These are phyloP conservation scores for Sapayoa aenigma DNA, from an alignment of 2,113 vertebrate genomes.

Conservation along the genomic window DNA sequence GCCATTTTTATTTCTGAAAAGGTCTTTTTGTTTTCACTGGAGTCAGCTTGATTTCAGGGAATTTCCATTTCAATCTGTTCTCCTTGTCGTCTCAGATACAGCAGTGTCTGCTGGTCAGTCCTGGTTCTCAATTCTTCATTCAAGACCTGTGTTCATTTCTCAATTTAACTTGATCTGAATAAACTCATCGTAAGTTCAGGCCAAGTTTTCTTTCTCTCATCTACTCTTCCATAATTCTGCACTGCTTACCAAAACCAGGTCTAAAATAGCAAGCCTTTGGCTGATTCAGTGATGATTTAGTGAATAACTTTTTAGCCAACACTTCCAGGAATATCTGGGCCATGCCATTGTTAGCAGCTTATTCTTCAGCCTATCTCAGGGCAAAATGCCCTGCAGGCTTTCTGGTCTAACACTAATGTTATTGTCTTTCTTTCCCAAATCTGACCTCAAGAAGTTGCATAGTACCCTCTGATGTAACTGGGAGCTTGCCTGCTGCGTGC, in stretches of 20 bases:
- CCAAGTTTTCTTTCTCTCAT: constrained; percentile 8
- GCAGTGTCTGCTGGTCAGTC: not conserved
- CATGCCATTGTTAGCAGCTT: not conserved
- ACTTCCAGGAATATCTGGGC: constrained; percentile 41
- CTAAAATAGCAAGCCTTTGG: constrained; percentile 34
- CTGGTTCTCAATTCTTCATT: not conserved
- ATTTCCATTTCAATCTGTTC: not conserved
- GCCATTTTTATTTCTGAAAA: not conserved
- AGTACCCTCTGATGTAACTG: not conserved
- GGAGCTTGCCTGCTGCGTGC: not conserved
- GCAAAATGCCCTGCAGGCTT: not conserved
- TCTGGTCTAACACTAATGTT: not conserved
- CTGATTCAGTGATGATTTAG: constrained; percentile 17
- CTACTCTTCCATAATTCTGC: not conserved
- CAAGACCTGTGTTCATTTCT: not conserved
- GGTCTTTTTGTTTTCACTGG: not conserved
- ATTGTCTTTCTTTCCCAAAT: not conserved
- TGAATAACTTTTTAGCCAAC: not conserved
- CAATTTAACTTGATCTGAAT: not conserved
- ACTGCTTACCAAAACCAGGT: not conserved
- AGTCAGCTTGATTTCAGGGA: not conserved
- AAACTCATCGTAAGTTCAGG: not conserved
- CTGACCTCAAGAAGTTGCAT: not conserved
- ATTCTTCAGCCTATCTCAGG: constrained; percentile 17
- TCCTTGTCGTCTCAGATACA: not conserved